Evolutionary conservation across 2,888 invertebrate species (phyloP).

Genomic region (Diarsia dahlii): DNA sequence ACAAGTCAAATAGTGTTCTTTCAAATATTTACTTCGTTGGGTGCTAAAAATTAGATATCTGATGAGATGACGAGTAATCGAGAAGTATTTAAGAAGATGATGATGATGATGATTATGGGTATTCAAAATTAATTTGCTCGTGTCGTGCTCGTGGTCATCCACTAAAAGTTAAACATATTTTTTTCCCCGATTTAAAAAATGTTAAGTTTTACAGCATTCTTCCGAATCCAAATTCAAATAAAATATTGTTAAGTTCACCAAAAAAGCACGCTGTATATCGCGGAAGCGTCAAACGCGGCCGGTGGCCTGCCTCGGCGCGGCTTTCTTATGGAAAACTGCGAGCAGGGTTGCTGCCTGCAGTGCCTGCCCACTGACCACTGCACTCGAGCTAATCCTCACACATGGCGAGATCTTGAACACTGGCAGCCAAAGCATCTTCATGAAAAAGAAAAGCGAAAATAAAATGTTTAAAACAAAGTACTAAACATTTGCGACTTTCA

Average conservation of each 20-base stretch:
- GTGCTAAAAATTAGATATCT: not conserved
- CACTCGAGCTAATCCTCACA: conserved; percentile 29
- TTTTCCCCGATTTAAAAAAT: not conserved
- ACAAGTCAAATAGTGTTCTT: not conserved
- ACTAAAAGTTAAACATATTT: not conserved
- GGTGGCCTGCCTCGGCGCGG: conserved; percentile 75
- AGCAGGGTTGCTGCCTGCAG: conserved; percentile 62
- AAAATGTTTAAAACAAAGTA: not conserved
- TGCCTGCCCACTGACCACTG: conserved; percentile 35
- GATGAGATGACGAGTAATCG: too few species aligned
- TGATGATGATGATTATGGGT: not conserved
- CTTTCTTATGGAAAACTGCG: conserved; percentile 79
- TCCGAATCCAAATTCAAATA: not conserved
- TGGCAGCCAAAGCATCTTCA: not conserved
- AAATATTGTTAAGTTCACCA: not conserved
- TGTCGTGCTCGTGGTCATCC: not conserved
- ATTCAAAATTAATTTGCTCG: not conserved
- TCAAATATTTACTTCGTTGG: not conserved
- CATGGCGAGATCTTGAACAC: conserved; percentile 1
- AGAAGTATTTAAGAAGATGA: too few species aligned
- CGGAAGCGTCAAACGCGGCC: conserved; percentile 78
- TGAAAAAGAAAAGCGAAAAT: not conserved
- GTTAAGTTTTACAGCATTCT: too few species aligned
- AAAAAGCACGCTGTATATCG: conserved; percentile 70
- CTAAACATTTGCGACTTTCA: not conserved